Base-by-base conservation (phyloP, 2,888 invertebrate species). In the Sinhomidia bicolor region DNA sequence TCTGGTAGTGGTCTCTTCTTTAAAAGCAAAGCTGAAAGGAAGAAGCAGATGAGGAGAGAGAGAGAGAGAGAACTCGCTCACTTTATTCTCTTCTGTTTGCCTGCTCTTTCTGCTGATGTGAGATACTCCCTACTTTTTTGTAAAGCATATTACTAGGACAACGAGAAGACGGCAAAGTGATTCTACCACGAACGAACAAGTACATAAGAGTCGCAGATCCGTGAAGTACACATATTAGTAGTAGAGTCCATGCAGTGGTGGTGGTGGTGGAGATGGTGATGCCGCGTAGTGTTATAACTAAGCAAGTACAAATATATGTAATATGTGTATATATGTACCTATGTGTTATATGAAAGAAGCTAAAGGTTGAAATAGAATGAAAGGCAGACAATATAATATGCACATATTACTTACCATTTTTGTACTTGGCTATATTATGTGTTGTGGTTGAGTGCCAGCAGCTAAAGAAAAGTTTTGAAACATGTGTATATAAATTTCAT, bases 201-300 rank as follows among this genome's bases (percentile, higher is more conserved):
- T 86, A 86, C 74, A 86, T 74, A 86, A 86, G 86, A 86, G 80
- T 81, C 80, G 85, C 20, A 85, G 85, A 85, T 78, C 85, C 85
- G 85, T 85, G 85, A 85, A 85, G 85, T 79, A 81, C 62, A 81
- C 79, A 79, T 36, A 81, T 47, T 62, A 44, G 65, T 47, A 81
- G 81, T 47, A 81, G 65, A 81, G 81, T 65, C 81, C 62, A 81
- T 80, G 80, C 81, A 81, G 65, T 80, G 80, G 60, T 80, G 80
- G 20, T 60, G 60, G 79, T 51, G n/a, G 44, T 14, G 74, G n/a
- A n/a, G n/a, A 7, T 78, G 32, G 32, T 29, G 57, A 12, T 29
- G 41, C 36, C 23, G 3, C 3, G 36, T 26, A n/a, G n/a, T 51
- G 76, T n/a, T 76, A 51, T 12, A 17, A 26, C 29, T 76, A 29